These are phyloP conservation scores for Cariama cristata DNA, from an alignment of 2,113 vertebrate genomes.

Conservation along the genomic window DNA sequence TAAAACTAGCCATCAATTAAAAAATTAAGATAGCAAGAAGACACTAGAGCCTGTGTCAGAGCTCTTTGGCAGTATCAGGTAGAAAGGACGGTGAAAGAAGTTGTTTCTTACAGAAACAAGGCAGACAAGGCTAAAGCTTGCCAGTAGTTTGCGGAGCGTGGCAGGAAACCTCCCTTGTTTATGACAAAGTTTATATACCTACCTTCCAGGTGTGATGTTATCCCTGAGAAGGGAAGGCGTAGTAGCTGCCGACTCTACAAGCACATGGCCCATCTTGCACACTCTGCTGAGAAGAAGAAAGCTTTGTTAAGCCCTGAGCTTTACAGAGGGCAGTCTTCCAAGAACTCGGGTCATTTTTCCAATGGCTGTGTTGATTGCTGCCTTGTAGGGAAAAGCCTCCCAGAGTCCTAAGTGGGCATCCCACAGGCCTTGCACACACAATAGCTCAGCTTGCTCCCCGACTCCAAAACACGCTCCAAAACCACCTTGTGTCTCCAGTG, in stretches of 20 bases:
- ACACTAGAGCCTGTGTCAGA: background rate
- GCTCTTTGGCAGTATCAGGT: background rate
- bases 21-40: background rate
- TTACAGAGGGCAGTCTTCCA: background rate
- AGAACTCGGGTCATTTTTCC: background rate
- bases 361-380: background rate
- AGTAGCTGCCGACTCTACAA: conserved; percentile 76
- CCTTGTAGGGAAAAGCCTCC: background rate
- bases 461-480: background rate
- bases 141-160: background rate
- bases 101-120: background rate
- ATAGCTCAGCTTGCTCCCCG: background rate
- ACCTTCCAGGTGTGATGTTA: conserved; percentile 55
- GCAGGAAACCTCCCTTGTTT: background rate
- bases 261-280: conserved; percentile 82
- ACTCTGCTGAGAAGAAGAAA: conserved; percentile 66
- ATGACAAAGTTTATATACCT: background rate
- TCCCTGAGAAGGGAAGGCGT: background rate
- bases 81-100: background rate
- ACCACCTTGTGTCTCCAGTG: background rate
- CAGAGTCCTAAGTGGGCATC: background rate
- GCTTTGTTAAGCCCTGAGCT: background rate
- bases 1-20: background rate
- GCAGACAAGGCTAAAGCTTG: background rate
- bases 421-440: background rate